Conservation (phyloP, 2,888 invertebrate species). For the Spatulosminthurus flaviceps region DNA sequence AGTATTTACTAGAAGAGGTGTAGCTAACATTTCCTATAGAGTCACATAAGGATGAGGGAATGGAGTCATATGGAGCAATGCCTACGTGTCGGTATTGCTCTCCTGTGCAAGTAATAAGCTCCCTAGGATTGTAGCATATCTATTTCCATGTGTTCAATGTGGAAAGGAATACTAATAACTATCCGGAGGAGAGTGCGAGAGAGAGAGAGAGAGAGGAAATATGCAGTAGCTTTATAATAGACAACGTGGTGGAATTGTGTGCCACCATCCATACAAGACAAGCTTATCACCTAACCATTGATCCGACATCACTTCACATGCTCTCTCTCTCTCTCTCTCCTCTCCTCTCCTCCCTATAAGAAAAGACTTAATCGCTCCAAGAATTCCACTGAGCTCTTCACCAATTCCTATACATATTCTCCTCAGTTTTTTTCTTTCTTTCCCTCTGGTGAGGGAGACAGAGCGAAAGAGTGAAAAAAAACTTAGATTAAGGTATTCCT, state of each 20-base stretch:
- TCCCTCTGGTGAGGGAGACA: background rate
- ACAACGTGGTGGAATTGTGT: background rate
- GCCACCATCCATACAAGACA: background rate
- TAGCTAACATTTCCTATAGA: too few species aligned
- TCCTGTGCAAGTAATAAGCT: too few species aligned
- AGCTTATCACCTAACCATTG: constrained; percentile 38
- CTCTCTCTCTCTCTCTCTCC: too few species aligned
- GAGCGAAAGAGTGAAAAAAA: background rate
- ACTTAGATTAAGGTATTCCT: background rate
- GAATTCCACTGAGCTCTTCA: constrained; percentile 23
- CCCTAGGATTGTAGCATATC: too few species aligned
- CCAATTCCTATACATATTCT: constrained; percentile 7
- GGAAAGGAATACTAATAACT: constrained; percentile 12
- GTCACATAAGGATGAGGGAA: too few species aligned
- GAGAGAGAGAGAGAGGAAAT: background rate
- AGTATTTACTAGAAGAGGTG: too few species aligned
- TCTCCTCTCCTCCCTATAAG: constrained; percentile 12
- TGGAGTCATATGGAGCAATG: too few species aligned
- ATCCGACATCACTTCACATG: constrained; percentile 37
- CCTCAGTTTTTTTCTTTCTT: background rate
- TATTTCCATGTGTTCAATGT: background rate
- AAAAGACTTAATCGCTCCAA: constrained; percentile 42
- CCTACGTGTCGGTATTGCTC: too few species aligned
- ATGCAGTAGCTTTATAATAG: background rate
- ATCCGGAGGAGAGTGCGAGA: background rate